Percentiles rank a stretch among this genome's conserved stretches.
phyloP scores from a whole-genome alignment of 2,797 vertebrate genomes.

The Gadopsis bispinosus region DNA sequence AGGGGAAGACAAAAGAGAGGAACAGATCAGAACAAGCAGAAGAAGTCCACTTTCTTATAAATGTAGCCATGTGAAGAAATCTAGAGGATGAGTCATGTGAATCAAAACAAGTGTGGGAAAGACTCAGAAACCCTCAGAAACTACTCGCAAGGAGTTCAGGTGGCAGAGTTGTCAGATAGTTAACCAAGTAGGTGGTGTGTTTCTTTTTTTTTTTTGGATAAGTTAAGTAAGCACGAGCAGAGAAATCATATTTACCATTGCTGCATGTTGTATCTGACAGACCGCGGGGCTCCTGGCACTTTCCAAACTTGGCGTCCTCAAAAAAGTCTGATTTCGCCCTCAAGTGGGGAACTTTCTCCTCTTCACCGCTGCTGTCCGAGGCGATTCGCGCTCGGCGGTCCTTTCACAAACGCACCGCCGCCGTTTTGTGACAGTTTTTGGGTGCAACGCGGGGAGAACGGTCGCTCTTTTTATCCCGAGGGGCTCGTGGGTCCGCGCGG shows the following conservation, averaged over 20 bases:
- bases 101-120: conserved; percentile 15
- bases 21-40: background rate
- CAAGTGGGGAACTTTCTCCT: conserved; percentile 87
- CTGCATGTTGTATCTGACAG: conserved; percentile 85
- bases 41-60: conserved; percentile 4
- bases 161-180: conserved; percentile 30
- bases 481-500: no score
- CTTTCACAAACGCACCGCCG: conserved; percentile 55
- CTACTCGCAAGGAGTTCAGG: conserved; percentile 12
- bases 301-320: conserved; percentile 79
- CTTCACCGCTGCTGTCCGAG: conserved; percentile 65
- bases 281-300: conserved; percentile 78
- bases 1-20: background rate
- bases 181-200: background rate
- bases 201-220: background rate
- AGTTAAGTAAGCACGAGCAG: conserved; percentile 14
- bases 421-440: conserved; percentile 50
- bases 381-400: conserved; percentile 57
- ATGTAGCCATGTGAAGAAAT: background rate
- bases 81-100: background rate
- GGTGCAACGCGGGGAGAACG: conserved; percentile 23
- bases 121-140: background rate
- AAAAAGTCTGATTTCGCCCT: conserved; percentile 88
- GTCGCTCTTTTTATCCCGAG: conserved; percentile 39
- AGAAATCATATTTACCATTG: conserved; percentile 85